A percentile compares a stretch with the other conserved stretches of the same genome.
These are phyloP conservation scores for Brachyalestes nurse DNA, from an alignment of 2,797 vertebrate species.

Conservation along the genomic window DNA sequence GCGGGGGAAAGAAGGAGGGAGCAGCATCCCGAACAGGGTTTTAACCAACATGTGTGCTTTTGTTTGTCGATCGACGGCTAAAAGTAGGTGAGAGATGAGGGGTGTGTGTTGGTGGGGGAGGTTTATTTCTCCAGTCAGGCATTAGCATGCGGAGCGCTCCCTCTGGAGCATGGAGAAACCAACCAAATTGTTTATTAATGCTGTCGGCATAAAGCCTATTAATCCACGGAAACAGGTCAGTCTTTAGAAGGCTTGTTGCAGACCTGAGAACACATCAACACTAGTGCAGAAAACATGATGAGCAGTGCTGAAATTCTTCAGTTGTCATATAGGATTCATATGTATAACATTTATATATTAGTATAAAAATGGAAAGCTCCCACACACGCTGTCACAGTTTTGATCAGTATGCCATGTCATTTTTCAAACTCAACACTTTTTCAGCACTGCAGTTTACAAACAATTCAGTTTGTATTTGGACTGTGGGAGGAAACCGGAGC, in stretches of 20 bases:
- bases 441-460: too few species aligned
- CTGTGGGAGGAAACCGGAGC: too few species aligned
- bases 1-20: slow-evolving; percentile 33
- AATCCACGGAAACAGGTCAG: slow-evolving; percentile 78
- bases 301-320: slow-evolving; percentile 63
- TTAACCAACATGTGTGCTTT: slow-evolving; percentile 37
- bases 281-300: slow-evolving; percentile 60
- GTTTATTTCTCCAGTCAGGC: not conserved
- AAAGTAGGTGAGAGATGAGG: slow-evolving; percentile 61
- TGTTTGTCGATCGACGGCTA: slow-evolving; percentile 35
- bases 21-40: slow-evolving; percentile 46
- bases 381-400: slow-evolving; percentile 4
- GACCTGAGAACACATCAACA: slow-evolving; percentile 68
- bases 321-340: slow-evolving; percentile 12
- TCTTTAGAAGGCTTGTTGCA: slow-evolving; percentile 67
- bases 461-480: too few species aligned
- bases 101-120: not conserved
- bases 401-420: not conserved
- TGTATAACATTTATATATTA: not conserved
- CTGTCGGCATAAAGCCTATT: slow-evolving; percentile 75
- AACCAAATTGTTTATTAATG: slow-evolving; percentile 79
- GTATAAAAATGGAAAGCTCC: slow-evolving; percentile 15
- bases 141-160: slow-evolving; percentile 71
- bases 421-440: not conserved
- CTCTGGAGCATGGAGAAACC: slow-evolving; percentile 63